phyloP scores from a whole-genome alignment of 2,113 vertebrate species.

The Asarcornis scutulata region DNA sequence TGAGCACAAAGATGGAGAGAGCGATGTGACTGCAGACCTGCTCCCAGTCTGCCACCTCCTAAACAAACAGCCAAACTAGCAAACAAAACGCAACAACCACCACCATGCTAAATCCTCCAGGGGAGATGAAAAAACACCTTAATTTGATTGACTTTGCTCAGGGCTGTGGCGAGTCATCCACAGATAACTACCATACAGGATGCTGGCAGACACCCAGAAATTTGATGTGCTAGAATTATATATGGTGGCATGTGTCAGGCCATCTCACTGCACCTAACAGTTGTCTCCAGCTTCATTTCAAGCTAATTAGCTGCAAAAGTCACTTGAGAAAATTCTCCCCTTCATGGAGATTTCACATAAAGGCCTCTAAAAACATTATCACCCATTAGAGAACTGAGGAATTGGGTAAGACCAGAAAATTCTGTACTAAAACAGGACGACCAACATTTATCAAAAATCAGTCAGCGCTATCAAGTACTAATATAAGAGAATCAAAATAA shows the following conservation, averaged over 20 bases:
- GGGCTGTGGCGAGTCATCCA: background rate
- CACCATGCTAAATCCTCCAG: background rate
- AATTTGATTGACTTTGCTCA: background rate
- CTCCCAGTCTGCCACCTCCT: background rate
- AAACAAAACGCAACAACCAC: background rate
- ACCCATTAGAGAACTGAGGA: background rate
- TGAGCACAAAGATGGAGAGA: background rate
- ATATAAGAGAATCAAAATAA: background rate
- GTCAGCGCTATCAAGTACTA: background rate
- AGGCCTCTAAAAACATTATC: background rate
- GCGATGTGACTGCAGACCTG: background rate
- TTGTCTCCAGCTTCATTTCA: conserved; percentile 45
- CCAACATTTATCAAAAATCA: background rate
- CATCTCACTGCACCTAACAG: conserved; percentile 23
- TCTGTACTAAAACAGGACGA: conserved; percentile 42
- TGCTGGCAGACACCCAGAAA: background rate
- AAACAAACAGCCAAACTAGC: background rate
- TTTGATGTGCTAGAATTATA: background rate
- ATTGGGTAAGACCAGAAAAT: conserved; percentile 49
- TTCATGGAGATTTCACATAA: conserved; percentile 28
- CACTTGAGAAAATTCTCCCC: conserved; percentile 32
- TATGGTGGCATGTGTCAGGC: conserved; percentile 14
- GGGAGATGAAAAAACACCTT: background rate
- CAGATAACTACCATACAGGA: background rate
- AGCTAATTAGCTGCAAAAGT: conserved; percentile 51